These are phyloP conservation scores for Mesoligia furuncula DNA, from an alignment of 2,888 invertebrate genomes.

Conservation along the genomic window DNA sequence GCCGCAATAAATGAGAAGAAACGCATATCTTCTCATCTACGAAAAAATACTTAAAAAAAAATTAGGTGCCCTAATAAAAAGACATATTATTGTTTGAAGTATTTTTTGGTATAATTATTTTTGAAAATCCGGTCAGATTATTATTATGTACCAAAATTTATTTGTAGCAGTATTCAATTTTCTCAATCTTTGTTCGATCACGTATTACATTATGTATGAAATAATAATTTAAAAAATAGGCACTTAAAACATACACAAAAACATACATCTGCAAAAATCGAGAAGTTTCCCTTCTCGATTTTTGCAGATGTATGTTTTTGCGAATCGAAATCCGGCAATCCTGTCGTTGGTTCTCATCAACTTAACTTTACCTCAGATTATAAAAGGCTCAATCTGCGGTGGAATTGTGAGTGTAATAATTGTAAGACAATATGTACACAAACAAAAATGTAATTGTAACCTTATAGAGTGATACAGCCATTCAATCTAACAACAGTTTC, in stretches of 20 bases:
- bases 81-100: no score
- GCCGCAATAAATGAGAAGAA: neutral
- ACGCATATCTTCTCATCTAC: no score
- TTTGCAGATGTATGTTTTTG: conserved; percentile 46
- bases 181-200: neutral
- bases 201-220: neutral
- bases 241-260: no score
- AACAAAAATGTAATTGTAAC: conserved; percentile 1
- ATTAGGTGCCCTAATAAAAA: no score
- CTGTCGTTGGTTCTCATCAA: conserved; percentile 46
- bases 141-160: neutral
- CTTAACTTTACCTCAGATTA: conserved; percentile 27
- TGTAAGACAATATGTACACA: no score
- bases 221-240: neutral
- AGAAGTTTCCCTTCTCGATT: no score
- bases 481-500: neutral
- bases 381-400: conserved; percentile 28
- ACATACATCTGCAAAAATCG: no score
- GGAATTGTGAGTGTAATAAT: no score
- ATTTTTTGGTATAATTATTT: no score
- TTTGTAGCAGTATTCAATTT: neutral
- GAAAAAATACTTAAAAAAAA: no score
- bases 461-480: neutral
- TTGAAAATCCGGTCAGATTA: neutral
- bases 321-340: conserved; percentile 46